Base-by-base conservation (phyloP, 2,113 vertebrate species). In the Panurus biarmicus region DNA sequence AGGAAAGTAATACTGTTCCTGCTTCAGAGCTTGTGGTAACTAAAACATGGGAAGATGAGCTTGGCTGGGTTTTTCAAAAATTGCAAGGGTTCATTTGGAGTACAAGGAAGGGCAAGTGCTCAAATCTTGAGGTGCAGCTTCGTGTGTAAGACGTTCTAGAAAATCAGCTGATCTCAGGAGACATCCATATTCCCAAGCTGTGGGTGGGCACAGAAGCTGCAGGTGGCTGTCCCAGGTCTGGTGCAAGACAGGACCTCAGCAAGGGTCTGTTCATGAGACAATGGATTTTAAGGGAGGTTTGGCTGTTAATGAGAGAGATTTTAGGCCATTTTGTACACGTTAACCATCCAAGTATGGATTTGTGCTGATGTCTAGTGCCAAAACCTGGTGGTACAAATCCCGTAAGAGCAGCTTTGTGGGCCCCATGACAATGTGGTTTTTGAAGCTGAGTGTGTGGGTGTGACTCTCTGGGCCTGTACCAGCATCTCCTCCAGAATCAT, bases 191-290 rank as follows among this genome's bases (percentile, higher is more conserved):
- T 48, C 19, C 40, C 21, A 10, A 3, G 17, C 15, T 5, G 4
- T 29, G 54, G 42, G 2, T 16, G 26, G 78, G 5, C 35, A 24
- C 29, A 33, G 56, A 36, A 8, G 6, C 33, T 22, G 20, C 1
- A 3, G 12, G 23, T 28, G 29, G 12, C 29, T 80, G 51, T 35
- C 18, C 53, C 0, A 0, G n/a, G 15, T 29, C 15, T 26, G 62
- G 7, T 16, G 25, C 16, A 5, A 14, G 23, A 7, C 0, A 1
- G 23, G 26, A 5, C 18, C 19, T 16, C 20, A 18, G 54, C 47
- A 53, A 1, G 4, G 0, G 3, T 33, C 51, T 74, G 40, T 8
- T 1, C 6, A 3, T 12, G 12, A 22, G 9, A 4, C 1, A 3
- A 0, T 5, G 36, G 10, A 1, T 19, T 87, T 70, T 51, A 14